Evolutionary conservation across 2,797 vertebrate genomes (phyloP).

Genomic region (Melanotaenia parkinsoni): DNA sequence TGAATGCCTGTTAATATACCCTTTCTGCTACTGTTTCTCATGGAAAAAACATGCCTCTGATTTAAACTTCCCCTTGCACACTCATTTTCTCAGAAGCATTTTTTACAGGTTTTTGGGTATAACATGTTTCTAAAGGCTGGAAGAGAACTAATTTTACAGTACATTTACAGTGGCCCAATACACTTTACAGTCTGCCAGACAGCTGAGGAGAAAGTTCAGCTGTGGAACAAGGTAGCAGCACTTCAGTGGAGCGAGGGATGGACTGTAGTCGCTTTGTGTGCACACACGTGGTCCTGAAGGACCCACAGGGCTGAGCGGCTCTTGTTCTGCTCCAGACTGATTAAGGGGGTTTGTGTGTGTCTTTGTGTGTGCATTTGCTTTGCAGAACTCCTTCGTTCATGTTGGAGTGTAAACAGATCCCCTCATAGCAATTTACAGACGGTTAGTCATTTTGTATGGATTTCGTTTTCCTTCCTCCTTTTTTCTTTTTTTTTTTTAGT

Average conservation of each 20-base stretch:
- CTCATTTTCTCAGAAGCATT: constrained; percentile 36
- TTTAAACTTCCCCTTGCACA: constrained; percentile 38
- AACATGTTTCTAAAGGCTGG: constrained; percentile 18
- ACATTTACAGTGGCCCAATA: constrained; percentile 58
- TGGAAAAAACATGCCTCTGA: constrained; percentile 16
- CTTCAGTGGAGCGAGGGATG: constrained; percentile 64
- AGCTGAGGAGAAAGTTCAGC: constrained; percentile 60
- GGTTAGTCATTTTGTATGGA: constrained; percentile 33
- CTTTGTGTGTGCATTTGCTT: constrained; percentile 24
- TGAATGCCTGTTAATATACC: background rate
- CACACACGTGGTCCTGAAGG: constrained; percentile 80
- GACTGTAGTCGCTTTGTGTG: constrained; percentile 67
- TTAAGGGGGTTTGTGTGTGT: constrained; percentile 38
- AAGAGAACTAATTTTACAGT: constrained; percentile 55
- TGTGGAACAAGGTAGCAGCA: constrained; percentile 69
- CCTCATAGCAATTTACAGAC: constrained; percentile 41
- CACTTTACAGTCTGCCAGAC: constrained; percentile 58
- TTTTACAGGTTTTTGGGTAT: constrained; percentile 29
- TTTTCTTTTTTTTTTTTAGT: constrained; percentile 11
- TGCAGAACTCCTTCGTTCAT: constrained; percentile 40
- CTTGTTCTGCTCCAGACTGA: constrained; percentile 65
- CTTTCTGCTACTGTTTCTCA: constrained; percentile 14
- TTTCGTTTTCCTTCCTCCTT: background rate
- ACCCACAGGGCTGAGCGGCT: constrained; percentile 79
- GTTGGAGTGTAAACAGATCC: constrained; percentile 60